Base-by-base conservation (phyloP, 1,140 invertebrate species). In the Sycophaga agraensis region DNA sequence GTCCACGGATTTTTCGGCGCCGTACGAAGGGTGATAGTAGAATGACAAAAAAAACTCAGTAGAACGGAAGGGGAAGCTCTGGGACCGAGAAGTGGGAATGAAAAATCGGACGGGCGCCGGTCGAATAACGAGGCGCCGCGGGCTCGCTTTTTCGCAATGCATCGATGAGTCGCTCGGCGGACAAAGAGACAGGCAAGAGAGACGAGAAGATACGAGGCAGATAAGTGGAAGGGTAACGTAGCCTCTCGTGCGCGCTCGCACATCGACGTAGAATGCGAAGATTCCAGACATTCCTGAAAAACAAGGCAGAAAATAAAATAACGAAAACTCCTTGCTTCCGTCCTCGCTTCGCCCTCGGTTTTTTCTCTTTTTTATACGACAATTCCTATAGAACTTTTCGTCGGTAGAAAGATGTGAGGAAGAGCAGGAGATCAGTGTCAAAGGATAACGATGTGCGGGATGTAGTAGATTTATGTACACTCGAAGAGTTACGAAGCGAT, bases 211-310 rank as follows among this genome's bases (percentile, higher is more conserved):
- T 24, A 54, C 31, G 55, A 61, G 31, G 26, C 0, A 40, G 21
- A 37, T 34, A 43, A 31, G 22, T 24, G 22, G 2, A 46, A 24
- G 17, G 42, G 17, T 9, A 26, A 53, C 8, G 21, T 53, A 46
- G 31, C 37, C 50, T 45, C 49, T 26, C 39, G 31, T 46, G 40
- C 40, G 22, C 40, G 50, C 28, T 6, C 35, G 42, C 49, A 55
- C 42, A 46, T 1, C n/a, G 31, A 53, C 19, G 16, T 54, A 48
- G 51, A 48, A 55, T 61, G 59, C 21, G 6, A 55, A 54, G n/a
- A 54, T 55, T 55, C 51, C 51, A 37, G 14, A 63, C 53, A 63
- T 63, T 63, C 60, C 60, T 28, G 11, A 40, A 39, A 31, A 39
- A 48, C n/a, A n/a, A n/a, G n/a, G n/a, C n/a, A n/a, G n/a, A n/a